Evolutionary conservation across 2,888 invertebrate species (phyloP).

Genomic region (Silvanus unidentatus): DNA sequence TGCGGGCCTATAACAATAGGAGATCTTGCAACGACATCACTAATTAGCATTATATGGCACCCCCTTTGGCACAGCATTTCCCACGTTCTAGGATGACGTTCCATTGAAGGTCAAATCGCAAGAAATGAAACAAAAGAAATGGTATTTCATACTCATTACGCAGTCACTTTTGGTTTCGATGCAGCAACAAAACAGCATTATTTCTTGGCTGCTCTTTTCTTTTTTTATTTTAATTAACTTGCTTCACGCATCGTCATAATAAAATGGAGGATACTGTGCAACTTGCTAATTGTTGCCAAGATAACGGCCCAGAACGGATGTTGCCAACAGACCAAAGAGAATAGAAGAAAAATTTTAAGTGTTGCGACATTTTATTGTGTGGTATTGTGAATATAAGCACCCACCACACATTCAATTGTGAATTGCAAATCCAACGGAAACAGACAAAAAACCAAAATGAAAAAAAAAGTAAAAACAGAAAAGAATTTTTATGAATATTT

Average conservation of each 20-base stretch:
- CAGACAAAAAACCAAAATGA: too few species aligned
- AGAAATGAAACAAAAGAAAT: conserved; percentile 26
- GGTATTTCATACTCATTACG: conserved; percentile 37
- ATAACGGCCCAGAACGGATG: conserved; percentile 27
- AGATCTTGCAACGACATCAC: conserved; percentile 30
- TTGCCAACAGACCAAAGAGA: conserved; percentile 23
- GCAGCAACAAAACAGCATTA: conserved; percentile 11
- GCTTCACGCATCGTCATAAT: conserved; percentile 36
- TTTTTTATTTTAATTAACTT: conserved; percentile 41
- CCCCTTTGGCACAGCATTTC: conserved; percentile 31
- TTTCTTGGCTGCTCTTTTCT: conserved; percentile 5
- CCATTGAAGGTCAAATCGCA: conserved; percentile 30
- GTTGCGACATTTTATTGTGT: conserved; percentile 24
- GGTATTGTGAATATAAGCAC: conserved; percentile 12
- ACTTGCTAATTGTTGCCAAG: conserved; percentile 29
- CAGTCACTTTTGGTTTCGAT: conserved; percentile 41
- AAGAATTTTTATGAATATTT: too few species aligned
- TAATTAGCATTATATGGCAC: conserved; percentile 36
- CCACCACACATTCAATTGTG: conserved; percentile 14
- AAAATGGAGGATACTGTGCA: conserved; percentile 38
- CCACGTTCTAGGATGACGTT: conserved; percentile 27
- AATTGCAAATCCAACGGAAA: too few species aligned
- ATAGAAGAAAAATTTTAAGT: conserved; percentile 11
- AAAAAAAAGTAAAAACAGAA: too few species aligned
- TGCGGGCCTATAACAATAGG: conserved; percentile 41